Percentiles rank a stretch among this genome's conserved stretches.
Evolutionary conservation across 2,888 invertebrate species (phyloP).

Genomic region (Steromphala cineraria): DNA sequence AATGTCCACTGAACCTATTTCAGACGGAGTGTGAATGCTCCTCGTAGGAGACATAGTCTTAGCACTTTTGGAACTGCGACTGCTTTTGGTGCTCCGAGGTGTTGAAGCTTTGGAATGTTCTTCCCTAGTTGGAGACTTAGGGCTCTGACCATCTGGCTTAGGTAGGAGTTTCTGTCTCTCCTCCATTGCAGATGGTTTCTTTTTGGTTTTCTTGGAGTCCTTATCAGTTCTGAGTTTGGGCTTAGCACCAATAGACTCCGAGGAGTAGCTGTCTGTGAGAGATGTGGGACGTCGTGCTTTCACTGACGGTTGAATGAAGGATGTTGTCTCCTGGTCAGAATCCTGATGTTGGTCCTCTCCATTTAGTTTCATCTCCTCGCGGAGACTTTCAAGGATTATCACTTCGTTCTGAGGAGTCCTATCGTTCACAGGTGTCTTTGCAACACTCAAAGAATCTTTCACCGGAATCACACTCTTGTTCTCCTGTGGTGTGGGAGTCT

Average conservation of each 20-base stretch:
- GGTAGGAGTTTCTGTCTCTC: constrained; percentile 62
- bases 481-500: constrained; percentile 14
- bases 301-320: constrained; percentile 52
- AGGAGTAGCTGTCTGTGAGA: constrained; percentile 55
- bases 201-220: neutral
- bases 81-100: constrained; percentile 50
- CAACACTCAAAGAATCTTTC: constrained; percentile 5
- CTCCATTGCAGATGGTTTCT: constrained; percentile 29
- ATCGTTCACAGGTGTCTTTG: neutral
- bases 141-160: constrained; percentile 69
- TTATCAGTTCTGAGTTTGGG: constrained; percentile 32
- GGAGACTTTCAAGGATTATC: neutral
- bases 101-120: constrained; percentile 37
- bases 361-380: neutral
- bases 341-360: neutral
- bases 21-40: constrained; percentile 63
- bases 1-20: constrained; percentile 45
- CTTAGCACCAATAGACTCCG: constrained; percentile 20
- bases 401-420: constrained; percentile 21
- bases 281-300: constrained; percentile 62
- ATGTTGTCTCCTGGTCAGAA: constrained; percentile 46
- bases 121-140: constrained; percentile 56
- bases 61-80: constrained; percentile 47
- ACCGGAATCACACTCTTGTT: neutral
- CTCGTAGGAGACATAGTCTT: constrained; percentile 62